Percentiles rank a stretch among this genome's conserved stretches.
These are phyloP conservation scores for Pristis pectinata DNA, from an alignment of 2,797 vertebrate genomes.

Conservation along the genomic window DNA sequence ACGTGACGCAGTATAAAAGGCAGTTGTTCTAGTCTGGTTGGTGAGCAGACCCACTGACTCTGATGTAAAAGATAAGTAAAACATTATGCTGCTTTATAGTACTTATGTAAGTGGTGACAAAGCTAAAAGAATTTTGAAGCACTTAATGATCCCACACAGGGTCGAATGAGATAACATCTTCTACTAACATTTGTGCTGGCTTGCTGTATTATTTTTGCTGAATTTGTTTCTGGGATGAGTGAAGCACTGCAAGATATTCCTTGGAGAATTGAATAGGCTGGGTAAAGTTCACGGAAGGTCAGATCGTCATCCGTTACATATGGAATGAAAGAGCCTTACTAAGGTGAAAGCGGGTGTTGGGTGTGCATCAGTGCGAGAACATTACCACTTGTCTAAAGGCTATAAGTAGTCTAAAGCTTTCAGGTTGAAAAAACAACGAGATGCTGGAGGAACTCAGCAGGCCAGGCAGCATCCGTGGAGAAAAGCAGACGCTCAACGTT, in stretches of 20 bases:
- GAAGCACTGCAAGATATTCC: neutral
- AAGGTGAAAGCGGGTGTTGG: neutral
- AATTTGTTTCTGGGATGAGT: neutral
- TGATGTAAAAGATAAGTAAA: slow-evolving; percentile 7
- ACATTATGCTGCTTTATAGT: neutral
- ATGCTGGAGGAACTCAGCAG: too few relatives aligned
- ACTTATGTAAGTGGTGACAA: neutral
- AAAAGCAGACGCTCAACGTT: too few relatives aligned
- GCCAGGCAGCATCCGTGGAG: too few relatives aligned
- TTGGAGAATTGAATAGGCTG: neutral
- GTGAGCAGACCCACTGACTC: neutral
- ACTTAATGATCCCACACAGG: neutral
- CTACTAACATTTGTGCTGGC: neutral
- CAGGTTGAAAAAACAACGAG: too few relatives aligned
- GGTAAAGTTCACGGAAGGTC: neutral
- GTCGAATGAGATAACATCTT: neutral
- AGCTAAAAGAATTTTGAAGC: neutral
- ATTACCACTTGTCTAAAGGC: neutral
- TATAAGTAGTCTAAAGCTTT: neutral
- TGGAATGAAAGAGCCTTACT: neutral
- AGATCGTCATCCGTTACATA: neutral
- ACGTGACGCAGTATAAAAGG: slow-evolving; percentile 25
- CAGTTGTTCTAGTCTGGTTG: slow-evolving; percentile 14
- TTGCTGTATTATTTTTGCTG: neutral
- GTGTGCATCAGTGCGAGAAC: neutral